Conservation (phyloP, 2,888 invertebrate genomes). For the Plagiodera versicolora region DNA sequence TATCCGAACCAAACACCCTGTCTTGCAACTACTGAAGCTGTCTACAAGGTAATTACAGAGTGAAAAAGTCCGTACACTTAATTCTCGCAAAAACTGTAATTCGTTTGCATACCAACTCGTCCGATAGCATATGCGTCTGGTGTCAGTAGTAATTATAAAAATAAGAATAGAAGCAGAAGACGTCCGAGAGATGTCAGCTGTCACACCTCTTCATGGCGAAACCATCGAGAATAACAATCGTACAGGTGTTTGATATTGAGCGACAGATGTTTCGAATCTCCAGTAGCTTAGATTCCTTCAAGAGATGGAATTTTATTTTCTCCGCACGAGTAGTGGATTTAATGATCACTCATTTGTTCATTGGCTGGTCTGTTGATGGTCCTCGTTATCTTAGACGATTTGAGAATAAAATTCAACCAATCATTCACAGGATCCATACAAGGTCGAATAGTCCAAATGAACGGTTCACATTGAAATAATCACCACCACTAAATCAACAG, state of each 20-base stretch:
- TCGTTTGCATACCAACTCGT: slow-evolving; percentile 28
- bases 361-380: too few relatives aligned
- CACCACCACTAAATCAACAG: too few relatives aligned
- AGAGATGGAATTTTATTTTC: neutral
- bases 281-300: slow-evolving; percentile 4
- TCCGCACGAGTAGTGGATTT: neutral
- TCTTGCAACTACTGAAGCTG: too few relatives aligned
- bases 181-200: slow-evolving; percentile 29
- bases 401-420: too few relatives aligned
- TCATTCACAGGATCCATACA: too few relatives aligned
- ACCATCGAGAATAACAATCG: slow-evolving; percentile 29
- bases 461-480: too few relatives aligned
- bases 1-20: too few relatives aligned
- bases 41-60: too few relatives aligned
- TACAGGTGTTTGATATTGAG: slow-evolving; percentile 33
- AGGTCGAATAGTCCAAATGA: too few relatives aligned
- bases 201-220: slow-evolving; percentile 30
- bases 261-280: slow-evolving; percentile 30
- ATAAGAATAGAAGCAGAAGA: slow-evolving; percentile 28
- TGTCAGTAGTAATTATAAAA: slow-evolving; percentile 28
- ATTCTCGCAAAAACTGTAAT: slow-evolving; percentile 10
- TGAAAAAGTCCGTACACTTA: too few relatives aligned
- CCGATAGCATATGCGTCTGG: slow-evolving; percentile 24
- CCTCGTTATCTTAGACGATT: too few relatives aligned
- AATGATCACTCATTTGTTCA: too few relatives aligned